Base-by-base conservation (phyloP, 2,888 invertebrate species). In the Anagyrus pseudococci region DNA sequence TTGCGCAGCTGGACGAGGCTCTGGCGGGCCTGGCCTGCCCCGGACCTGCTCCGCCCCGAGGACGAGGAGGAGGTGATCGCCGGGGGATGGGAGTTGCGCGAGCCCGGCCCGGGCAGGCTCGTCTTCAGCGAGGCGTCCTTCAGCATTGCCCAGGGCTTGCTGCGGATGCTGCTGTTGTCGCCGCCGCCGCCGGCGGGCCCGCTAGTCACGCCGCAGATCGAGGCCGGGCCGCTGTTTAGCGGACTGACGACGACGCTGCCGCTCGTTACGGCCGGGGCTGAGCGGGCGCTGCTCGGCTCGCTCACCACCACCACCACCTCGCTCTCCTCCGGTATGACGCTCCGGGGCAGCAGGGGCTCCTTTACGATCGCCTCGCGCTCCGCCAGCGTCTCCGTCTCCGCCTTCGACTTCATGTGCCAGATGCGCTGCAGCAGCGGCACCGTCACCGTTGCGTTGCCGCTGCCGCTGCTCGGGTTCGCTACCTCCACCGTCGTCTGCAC, bases 381-480 rank as follows among this genome's bases (percentile, higher is more conserved):
- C 6, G 23, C n/a, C 19, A 20, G 20, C 2, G 49, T 1, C 10
- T 67, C 67, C 6, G 50, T 29, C 20, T 67, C 67, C 1, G 79
- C 89, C 89, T 81, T 90, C 91, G 29, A 89, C 88, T 83, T 92
- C 92, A 49, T 92, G 83, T 91, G 82, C 23, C 91, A 83, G 64
- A 93, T 84, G 68, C 92, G 84, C 79, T 93, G 92, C 23, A 91
- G 80, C 4, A 93, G 84, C 4, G 92, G 90, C 55, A 92, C 83
- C 53, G 75, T 73, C 22, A 67, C 73, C 50, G 72, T 76, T 10
- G 49, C 10, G 19, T 43, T 25, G 22, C 53, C 40, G 19, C 54
- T 49, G 23, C 53, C 58, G 15, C 22, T 46, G 19, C 68, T 73
- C 0, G 75, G 73, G 44, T 73, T 72, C 26, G 69, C 66, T 0